Evolutionary conservation across 2,113 vertebrate genomes (phyloP), one percentile per base, ranked within the genome.

Genomic region (Gallinago undulata): DNA sequence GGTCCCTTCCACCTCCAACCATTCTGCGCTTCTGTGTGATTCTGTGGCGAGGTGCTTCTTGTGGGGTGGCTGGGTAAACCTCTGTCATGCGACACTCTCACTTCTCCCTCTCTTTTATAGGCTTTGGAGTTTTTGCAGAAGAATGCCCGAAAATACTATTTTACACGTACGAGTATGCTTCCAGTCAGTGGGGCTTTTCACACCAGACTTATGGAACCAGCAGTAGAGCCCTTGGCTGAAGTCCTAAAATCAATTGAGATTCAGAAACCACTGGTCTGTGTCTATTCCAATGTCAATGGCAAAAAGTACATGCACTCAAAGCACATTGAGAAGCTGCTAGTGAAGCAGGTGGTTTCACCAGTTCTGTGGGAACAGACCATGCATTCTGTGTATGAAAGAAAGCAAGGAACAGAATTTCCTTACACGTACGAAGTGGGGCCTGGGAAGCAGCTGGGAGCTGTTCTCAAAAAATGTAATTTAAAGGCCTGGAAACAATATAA

Each of bases 331-430:
- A 95, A 96, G 63, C 98, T 98, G 97, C 97, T 99, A 88, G 97
- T 89, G 41, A 98, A 98, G 97, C 99, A 99, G 97, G 94, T 99
- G 94, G 98, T 99, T 51, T 98, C 98, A 3, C 99, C 99, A 0
- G 99, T 99, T 56, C 97, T 98, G 93, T 99, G 99, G 99, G 99
- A 99, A 84, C 99, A 99, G 97, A 99, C 98, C 2, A 98, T 99
- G 98, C 99, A 99, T 10, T 95, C 98, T 81, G 96, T 99, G 6
- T 99, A 99, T 0, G 96, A 99, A 91, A 96, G 99, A 90, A 97
- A 13, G 33, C 98, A 97, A 82, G 99, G 99, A 11, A 93, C 77
- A 9, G 96, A 78, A 7, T 99, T 99, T 95, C 99, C 99, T 24
- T 82, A 93, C 33, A 99, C 99, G 0, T 99, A 98, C 3, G 99